These are phyloP conservation scores for Meandrusa payeni DNA, from an alignment of 2,888 invertebrate genomes.

Conservation along the genomic window DNA sequence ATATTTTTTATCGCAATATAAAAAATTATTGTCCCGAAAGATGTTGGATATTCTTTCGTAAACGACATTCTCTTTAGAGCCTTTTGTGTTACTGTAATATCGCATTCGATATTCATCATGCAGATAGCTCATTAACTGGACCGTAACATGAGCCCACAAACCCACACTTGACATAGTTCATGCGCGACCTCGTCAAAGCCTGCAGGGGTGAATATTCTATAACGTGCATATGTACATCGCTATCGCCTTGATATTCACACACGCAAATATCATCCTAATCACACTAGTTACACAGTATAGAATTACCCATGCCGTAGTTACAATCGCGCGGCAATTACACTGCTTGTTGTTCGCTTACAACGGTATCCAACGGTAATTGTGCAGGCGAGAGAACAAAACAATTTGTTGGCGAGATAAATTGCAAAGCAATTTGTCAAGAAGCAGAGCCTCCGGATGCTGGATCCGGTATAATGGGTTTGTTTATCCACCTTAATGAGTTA, in stretches of 20 bases:
- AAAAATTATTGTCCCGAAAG: too few relatives aligned
- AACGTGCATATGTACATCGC: slow-evolving; percentile 32
- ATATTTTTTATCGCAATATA: too few relatives aligned
- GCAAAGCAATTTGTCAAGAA: slow-evolving; percentile 31
- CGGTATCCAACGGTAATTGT: slow-evolving; percentile 29
- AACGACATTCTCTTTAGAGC: too few relatives aligned
- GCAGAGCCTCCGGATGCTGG: slow-evolving; percentile 19
- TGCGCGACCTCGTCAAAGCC: slow-evolving; percentile 46
- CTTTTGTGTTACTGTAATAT: background rate
- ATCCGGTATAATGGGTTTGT: slow-evolving; percentile 27
- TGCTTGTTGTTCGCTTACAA: slow-evolving; percentile 6
- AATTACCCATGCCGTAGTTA: background rate
- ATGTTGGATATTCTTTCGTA: too few relatives aligned
- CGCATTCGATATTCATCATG: background rate
- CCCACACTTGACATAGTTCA: slow-evolving; percentile 36
- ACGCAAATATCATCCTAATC: slow-evolving; percentile 5
- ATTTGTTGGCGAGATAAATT: slow-evolving; percentile 33
- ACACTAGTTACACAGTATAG: background rate
- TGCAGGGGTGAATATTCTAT: slow-evolving; percentile 55
- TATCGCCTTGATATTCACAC: background rate
- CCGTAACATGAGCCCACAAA: slow-evolving; percentile 41
- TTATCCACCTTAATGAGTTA: slow-evolving; percentile 26
- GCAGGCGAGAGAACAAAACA: slow-evolving; percentile 28
- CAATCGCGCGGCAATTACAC: slow-evolving; percentile 16
- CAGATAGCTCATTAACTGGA: slow-evolving; percentile 35